phyloP scores from a whole-genome alignment of 1,140 invertebrate genomes.

The Leptoteleia sp. region DNA sequence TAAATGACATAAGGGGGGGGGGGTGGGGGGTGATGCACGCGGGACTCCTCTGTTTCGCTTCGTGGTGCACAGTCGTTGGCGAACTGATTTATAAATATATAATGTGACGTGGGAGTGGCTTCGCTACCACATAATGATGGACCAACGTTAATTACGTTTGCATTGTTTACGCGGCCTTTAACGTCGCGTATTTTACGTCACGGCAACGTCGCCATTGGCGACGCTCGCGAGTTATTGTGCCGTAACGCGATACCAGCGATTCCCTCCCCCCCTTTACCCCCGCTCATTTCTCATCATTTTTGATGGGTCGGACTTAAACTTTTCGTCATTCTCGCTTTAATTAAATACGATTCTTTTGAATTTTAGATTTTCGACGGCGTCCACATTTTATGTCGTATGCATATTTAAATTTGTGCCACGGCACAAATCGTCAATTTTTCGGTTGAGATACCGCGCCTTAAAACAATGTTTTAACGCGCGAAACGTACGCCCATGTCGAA shows the following conservation, averaged over 20 bases:
- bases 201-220: constrained; percentile 18
- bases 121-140: constrained; percentile 82
- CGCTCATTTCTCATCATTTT: no score
- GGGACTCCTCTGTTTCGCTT: constrained; percentile 36
- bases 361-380: no score
- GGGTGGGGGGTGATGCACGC: no score
- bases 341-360: no score
- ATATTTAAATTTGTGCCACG: no score
- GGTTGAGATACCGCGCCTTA: no score
- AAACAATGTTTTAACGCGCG: no score
- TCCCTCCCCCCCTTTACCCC: no score
- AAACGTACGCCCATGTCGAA: no score
- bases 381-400: no score
- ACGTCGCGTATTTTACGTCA: constrained; percentile 61
- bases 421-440: no score
- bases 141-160: constrained; percentile 81
- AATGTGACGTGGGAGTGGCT: constrained; percentile 82
- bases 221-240: constrained; percentile 24
- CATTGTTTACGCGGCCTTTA: constrained; percentile 69
- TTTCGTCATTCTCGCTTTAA: not conserved
- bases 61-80: constrained; percentile 71
- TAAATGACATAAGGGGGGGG: no score
- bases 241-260: constrained; percentile 19
- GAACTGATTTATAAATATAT: constrained; percentile 82
- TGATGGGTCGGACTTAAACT: constrained; percentile 1